Evolutionary conservation across 2,113 vertebrate species (phyloP).

Genomic region (Andinoacara biseriatus): DNA sequence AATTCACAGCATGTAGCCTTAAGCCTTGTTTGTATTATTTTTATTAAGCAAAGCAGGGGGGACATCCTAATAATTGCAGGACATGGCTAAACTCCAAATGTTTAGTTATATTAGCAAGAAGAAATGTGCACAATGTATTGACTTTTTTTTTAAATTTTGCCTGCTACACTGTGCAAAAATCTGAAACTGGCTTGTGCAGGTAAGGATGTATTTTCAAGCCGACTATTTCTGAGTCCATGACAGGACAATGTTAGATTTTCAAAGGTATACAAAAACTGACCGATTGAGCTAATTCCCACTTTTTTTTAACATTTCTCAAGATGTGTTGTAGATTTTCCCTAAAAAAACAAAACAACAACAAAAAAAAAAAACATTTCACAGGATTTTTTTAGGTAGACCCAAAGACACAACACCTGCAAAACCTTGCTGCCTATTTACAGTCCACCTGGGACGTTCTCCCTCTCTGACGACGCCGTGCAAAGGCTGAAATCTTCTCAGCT

Average conservation of each 20-base stretch:
- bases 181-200: background rate
- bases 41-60: background rate
- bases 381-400: background rate
- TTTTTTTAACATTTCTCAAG: background rate
- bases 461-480: background rate
- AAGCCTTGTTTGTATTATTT: constrained; percentile 19
- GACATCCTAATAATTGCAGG: constrained; percentile 12
- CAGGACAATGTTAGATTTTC: background rate
- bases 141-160: background rate
- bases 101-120: background rate
- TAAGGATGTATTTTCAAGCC: background rate
- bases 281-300: background rate
- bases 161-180: background rate
- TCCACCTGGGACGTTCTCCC: background rate
- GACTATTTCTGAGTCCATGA: background rate
- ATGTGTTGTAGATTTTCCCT: background rate
- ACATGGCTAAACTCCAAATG: background rate
- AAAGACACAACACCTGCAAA: constrained; percentile 4
- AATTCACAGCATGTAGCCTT: constrained; percentile 20
- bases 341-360: constrained; percentile 1
- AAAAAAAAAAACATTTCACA: background rate
- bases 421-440: background rate
- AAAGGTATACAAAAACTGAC: background rate
- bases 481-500: constrained; percentile 9
- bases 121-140: background rate